phyloP scores from a whole-genome alignment of 23 tunicate genomes.

The Clavelina lepadiformis region DNA sequence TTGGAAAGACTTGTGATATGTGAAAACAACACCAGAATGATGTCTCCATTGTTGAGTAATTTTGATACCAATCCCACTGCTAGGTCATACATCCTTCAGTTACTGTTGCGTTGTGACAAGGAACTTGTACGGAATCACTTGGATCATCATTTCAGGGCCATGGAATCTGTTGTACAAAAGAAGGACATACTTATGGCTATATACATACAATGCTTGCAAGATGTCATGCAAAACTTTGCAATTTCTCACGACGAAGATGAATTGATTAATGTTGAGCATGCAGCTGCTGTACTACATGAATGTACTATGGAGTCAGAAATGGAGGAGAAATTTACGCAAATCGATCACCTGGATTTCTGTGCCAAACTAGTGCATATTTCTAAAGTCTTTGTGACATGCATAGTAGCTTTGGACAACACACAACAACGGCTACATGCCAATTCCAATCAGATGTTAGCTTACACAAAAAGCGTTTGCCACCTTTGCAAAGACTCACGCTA shows the following conservation, averaged over 20 bases:
- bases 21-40: slow-evolving; percentile 17
- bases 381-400: slow-evolving; percentile 9
- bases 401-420: neutral
- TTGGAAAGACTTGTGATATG: slow-evolving; percentile 32
- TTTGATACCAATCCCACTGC: slow-evolving; percentile 16
- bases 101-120: slow-evolving; percentile 27
- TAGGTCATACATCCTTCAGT: slow-evolving; percentile 49
- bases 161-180: slow-evolving; percentile 9
- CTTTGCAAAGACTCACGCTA: neutral
- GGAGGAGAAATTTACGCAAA: slow-evolving; percentile 10
- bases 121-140: slow-evolving; percentile 10
- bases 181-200: slow-evolving; percentile 16
- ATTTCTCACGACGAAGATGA: neutral
- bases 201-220: slow-evolving; percentile 26
- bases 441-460: neutral
- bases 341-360: slow-evolving; percentile 29
- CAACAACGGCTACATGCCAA: neutral
- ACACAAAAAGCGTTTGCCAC: neutral
- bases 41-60: neutral
- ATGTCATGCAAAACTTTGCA: slow-evolving; percentile 6
- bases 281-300: slow-evolving; percentile 9
- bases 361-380: slow-evolving; percentile 20
- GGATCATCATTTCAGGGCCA: neutral
- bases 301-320: neutral
- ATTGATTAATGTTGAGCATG: neutral